A percentile compares a stretch with the other conserved stretches of the same genome.
Conservation (phyloP, 2,113 vertebrate species). For the Craseonycteris thonglongyai region DNA sequence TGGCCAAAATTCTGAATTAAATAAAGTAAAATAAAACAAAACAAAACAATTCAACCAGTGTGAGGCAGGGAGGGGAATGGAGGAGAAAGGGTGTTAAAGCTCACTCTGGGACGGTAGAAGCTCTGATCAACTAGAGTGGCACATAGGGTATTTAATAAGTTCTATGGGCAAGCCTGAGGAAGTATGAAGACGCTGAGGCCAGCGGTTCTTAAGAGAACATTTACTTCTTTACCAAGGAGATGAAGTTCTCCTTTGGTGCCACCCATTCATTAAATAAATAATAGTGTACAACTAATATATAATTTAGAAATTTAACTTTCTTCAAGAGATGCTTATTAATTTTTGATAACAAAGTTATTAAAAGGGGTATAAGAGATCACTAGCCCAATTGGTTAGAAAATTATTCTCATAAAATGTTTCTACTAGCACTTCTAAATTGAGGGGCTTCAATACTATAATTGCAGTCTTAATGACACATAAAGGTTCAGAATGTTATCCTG, state of each 20-base stretch:
- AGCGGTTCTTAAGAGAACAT: background rate
- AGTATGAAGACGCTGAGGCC: background rate
- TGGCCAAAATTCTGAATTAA: constrained; percentile 24
- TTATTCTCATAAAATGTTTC: constrained; percentile 25
- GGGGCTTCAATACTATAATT: background rate
- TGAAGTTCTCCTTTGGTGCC: background rate
- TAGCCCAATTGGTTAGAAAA: constrained; percentile 36
- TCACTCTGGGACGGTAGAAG: background rate
- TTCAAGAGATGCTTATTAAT: constrained; percentile 44
- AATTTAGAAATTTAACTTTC: constrained; percentile 44
- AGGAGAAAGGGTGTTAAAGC: background rate
- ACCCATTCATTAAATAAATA: constrained; percentile 32
- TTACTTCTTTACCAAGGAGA: constrained; percentile 19
- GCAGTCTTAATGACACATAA: background rate
- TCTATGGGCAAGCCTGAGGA: background rate
- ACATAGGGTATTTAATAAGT: background rate
- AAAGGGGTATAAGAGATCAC: background rate
- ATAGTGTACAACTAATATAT: constrained; percentile 19
- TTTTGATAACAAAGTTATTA: constrained; percentile 37
- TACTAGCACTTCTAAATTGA: background rate
- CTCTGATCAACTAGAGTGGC: background rate
- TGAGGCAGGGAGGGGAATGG: background rate
- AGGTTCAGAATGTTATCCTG: background rate
- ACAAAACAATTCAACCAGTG: background rate
- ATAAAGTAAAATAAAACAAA: background rate